Evolutionary conservation across 1,140 invertebrate genomes (phyloP).

Genomic region (Solenopsis invicta): DNA sequence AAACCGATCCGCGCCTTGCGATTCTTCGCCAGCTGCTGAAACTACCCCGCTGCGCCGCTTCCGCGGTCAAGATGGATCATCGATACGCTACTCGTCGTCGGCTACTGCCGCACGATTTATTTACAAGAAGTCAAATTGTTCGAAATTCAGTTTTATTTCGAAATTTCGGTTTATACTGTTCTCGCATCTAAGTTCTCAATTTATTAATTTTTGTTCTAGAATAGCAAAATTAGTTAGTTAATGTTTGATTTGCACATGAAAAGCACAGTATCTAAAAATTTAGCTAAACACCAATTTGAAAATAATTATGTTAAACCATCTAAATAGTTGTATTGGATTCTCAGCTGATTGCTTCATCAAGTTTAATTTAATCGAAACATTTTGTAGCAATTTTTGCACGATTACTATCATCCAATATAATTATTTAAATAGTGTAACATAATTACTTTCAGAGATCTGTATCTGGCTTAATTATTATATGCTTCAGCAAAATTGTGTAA

Average conservation of each 20-base stretch:
- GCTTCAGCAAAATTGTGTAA: neutral
- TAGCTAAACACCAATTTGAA: neutral
- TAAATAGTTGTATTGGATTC: neutral
- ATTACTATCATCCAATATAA: neutral
- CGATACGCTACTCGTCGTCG: neutral
- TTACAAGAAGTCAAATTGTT: neutral
- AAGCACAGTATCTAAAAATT: neutral
- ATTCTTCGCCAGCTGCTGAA: conserved; percentile 16
- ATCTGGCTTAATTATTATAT: neutral
- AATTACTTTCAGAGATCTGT: neutral
- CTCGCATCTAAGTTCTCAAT: neutral
- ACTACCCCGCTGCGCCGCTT: neutral
- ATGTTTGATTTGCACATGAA: neutral
- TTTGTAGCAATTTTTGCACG: neutral
- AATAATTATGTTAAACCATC: neutral
- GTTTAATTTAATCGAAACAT: too few relatives aligned
- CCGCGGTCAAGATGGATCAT: neutral
- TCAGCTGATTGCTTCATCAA: neutral
- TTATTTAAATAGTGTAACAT: neutral
- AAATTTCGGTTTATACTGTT: neutral
- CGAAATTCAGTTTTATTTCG: neutral
- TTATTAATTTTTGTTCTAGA: neutral
- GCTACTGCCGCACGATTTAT: conserved; percentile 1
- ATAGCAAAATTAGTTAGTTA: neutral
- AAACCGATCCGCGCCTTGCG: conserved; percentile 71